A percentile compares a stretch with the other conserved stretches of the same genome.
phyloP scores from a whole-genome alignment of 2,888 invertebrate species.

The Neoitamus cyanurus region DNA sequence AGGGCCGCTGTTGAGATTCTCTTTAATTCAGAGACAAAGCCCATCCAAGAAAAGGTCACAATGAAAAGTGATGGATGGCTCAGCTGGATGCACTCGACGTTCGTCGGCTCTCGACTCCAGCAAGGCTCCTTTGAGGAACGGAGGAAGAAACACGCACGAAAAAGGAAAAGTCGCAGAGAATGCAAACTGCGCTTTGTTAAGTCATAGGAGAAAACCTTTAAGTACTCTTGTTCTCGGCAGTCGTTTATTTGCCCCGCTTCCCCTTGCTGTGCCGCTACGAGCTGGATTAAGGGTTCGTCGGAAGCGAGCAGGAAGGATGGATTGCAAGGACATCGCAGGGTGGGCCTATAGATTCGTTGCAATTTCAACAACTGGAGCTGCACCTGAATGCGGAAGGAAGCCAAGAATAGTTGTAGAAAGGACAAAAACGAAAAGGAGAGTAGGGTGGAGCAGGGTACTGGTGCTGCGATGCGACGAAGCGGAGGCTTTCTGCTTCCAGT shows the following conservation, averaged over 20 bases:
- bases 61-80: constrained; percentile 22
- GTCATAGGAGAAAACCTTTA: constrained; percentile 10
- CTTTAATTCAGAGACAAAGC: background rate
- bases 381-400: background rate
- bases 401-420: background rate
- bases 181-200: constrained; percentile 24
- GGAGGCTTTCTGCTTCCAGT: background rate
- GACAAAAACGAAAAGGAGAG: background rate
- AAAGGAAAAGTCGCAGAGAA: background rate
- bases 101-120: background rate
- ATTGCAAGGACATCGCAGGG: background rate
- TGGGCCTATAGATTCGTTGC: background rate
- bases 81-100: background rate
- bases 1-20: background rate
- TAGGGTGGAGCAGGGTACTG: background rate
- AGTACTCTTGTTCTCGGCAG: constrained; percentile 7
- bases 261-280: background rate
- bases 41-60: constrained; percentile 2
- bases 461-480: background rate
- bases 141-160: background rate
- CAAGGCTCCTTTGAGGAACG: background rate
- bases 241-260: background rate
- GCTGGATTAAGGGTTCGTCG: background rate
- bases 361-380: background rate
- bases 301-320: background rate